Evolutionary conservation across 2,797 vertebrate genomes (phyloP).

Genomic region (Dallia pectoralis): DNA sequence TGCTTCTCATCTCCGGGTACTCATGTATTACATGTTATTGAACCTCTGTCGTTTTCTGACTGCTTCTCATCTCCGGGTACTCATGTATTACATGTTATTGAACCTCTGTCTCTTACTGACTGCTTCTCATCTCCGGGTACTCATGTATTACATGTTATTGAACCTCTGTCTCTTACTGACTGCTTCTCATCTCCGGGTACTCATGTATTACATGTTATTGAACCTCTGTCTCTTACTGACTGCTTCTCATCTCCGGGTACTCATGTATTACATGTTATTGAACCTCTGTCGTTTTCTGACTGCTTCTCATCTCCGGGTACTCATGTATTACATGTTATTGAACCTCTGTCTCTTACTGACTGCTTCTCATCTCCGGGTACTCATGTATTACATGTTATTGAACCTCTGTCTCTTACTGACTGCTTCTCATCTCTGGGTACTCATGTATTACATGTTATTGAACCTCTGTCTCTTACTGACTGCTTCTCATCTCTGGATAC

Average conservation of each 20-base stretch:
- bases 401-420: constrained; percentile 60
- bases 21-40: not conserved
- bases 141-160: not conserved
- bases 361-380: constrained; percentile 90
- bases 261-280: not conserved
- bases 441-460: not conserved
- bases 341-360: constrained; percentile 60
- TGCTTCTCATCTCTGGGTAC: constrained; percentile 90
- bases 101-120: constrained; percentile 60
- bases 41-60: constrained; percentile 68
- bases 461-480: constrained; percentile 60
- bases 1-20: constrained; percentile 90
- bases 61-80: constrained; percentile 90
- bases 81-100: not conserved
- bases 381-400: not conserved
- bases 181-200: constrained; percentile 90
- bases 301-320: constrained; percentile 90
- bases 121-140: constrained; percentile 90
- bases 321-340: not conserved
- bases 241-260: constrained; percentile 90
- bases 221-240: constrained; percentile 60
- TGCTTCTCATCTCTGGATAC: constrained; percentile 90
- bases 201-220: not conserved
- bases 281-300: constrained; percentile 68
- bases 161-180: constrained; percentile 60